These are phyloP conservation scores for Dione juno DNA, from an alignment of 2,888 invertebrate species.

Conservation along the genomic window DNA sequence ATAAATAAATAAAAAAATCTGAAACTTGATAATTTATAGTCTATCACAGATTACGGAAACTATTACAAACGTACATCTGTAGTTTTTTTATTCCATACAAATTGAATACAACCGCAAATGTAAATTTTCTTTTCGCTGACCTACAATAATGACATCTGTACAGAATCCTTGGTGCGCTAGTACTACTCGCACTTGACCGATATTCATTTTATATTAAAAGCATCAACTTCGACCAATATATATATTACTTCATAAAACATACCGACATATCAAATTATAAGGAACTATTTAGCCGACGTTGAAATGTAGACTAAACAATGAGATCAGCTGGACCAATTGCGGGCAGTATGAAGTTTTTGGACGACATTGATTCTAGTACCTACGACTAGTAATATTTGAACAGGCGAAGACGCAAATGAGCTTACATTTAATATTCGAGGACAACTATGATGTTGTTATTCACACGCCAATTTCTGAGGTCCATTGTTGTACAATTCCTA, in stretches of 20 bases:
- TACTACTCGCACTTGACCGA: too few species aligned
- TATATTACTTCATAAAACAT: constrained; percentile 5
- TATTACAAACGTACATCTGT: too few species aligned
- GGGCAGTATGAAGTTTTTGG: constrained; percentile 54
- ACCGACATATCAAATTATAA: constrained; percentile 41
- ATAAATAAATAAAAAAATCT: too few species aligned
- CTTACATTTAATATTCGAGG: constrained; percentile 29
- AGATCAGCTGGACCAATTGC: constrained; percentile 67
- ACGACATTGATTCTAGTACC: constrained; percentile 61
- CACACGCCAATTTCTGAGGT: constrained; percentile 24
- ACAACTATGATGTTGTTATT: constrained; percentile 24
- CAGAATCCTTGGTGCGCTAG: too few species aligned
- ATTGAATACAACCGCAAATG: too few species aligned
- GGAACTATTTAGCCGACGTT: constrained; percentile 60
- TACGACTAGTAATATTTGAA: constrained; percentile 46
- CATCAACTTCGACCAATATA: neutral
- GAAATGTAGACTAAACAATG: constrained; percentile 80
- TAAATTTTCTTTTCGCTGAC: too few species aligned
- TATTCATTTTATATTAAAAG: too few species aligned
- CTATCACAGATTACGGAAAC: too few species aligned
- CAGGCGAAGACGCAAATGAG: constrained; percentile 32
- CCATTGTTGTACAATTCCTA: constrained; percentile 24
- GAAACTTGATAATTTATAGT: too few species aligned
- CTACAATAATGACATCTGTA: too few species aligned
- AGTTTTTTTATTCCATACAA: too few species aligned